Percentiles rank a stretch among this genome's conserved stretches.
These are phyloP conservation scores for Tromatobia lineatoria DNA, from an alignment of 2,888 invertebrate species.

Conservation along the genomic window DNA sequence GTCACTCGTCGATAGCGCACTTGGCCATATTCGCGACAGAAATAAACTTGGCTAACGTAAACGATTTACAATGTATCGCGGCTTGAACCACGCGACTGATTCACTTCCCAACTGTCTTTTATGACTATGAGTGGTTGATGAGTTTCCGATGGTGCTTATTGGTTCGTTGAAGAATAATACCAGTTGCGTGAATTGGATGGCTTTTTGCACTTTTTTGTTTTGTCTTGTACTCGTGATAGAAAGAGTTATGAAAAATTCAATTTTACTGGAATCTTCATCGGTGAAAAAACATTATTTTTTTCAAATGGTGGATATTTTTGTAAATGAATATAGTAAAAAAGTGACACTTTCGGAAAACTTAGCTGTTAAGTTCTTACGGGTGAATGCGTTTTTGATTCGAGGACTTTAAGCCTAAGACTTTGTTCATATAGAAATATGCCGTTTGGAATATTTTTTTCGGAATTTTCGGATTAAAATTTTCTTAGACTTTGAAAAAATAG, in stretches of 20 bases:
- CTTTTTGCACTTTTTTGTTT: not conserved
- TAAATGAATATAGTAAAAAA: too few relatives aligned
- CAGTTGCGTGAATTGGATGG: slow-evolving; percentile 32
- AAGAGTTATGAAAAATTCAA: too few relatives aligned
- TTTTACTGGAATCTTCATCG: too few relatives aligned
- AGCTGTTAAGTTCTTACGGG: too few relatives aligned
- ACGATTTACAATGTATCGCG: not conserved
- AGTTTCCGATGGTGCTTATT: slow-evolving; percentile 47
- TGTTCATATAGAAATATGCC: too few relatives aligned
- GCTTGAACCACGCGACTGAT: not conserved
- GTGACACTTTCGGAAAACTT: too few relatives aligned
- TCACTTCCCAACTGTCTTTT: not conserved
- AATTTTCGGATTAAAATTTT: too few relatives aligned
- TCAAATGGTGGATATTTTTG: not conserved
- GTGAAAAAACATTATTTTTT: not conserved
- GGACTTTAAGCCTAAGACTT: too few relatives aligned
- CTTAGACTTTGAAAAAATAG: too few relatives aligned
- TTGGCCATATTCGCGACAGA: not conserved
- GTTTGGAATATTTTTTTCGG: too few relatives aligned
- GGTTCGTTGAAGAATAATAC: slow-evolving; percentile 54
- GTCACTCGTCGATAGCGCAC: not conserved
- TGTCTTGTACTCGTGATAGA: too few relatives aligned
- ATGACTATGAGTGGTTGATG: slow-evolving; percentile 32
- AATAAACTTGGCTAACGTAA: not conserved
- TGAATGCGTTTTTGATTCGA: too few relatives aligned